phyloP scores from a whole-genome alignment of 2,888 invertebrate genomes.

The Scaptomyza polygonia region DNA sequence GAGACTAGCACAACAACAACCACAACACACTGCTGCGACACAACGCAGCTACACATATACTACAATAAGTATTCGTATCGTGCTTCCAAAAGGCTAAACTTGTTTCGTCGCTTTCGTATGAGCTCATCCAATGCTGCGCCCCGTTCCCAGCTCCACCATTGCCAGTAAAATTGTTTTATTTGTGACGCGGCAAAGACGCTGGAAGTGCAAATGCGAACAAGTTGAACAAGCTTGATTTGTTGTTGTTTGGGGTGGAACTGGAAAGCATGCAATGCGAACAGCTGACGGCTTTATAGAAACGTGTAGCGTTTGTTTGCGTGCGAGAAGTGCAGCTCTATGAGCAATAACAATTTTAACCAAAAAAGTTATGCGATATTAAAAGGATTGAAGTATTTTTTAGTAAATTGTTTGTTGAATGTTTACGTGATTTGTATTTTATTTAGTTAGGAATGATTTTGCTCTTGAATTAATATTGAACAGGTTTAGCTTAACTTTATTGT shows the following conservation, averaged over 20 bases:
- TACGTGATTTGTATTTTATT: background rate
- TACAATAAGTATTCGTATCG: conserved; percentile 44
- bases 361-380: conserved; percentile 18
- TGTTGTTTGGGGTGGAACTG: conserved; percentile 50
- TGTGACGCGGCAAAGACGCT: conserved; percentile 66
- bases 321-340: conserved; percentile 34
- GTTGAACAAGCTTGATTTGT: conserved; percentile 47
- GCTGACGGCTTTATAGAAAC: conserved; percentile 40
- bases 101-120: conserved; percentile 71
- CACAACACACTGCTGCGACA: conserved; percentile 33
- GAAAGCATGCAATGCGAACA: conserved; percentile 49
- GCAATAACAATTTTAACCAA: conserved; percentile 3
- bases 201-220: conserved; percentile 58
- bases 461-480: background rate
- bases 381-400: conserved; percentile 29
- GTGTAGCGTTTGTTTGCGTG: conserved; percentile 23
- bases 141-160: conserved; percentile 29
- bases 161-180: conserved; percentile 39
- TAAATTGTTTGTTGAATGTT: conserved; percentile 10
- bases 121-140: conserved; percentile 67
- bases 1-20: conserved; percentile 52
- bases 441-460: background rate
- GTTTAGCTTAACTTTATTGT: background rate
- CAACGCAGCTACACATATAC: conserved; percentile 25
- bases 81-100: conserved; percentile 73